Base-by-base conservation (phyloP, 2,888 invertebrate genomes). In the Sialis fuliginosa region DNA sequence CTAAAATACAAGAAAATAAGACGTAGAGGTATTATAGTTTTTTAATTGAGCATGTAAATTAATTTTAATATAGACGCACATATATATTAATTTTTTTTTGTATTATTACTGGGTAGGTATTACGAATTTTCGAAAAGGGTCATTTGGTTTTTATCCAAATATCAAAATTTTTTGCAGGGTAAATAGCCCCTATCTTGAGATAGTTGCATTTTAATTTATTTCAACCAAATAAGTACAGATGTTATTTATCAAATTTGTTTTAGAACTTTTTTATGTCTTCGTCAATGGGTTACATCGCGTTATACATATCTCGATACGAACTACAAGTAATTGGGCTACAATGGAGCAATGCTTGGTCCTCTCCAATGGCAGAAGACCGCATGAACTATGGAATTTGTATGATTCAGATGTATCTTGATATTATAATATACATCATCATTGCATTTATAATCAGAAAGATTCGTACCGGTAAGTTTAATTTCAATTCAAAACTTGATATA, bases 261-360 rank as follows among this genome's bases (percentile, higher is more conserved):
- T 64, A 85, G 83, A 79, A 85, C 55, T 62, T 90, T 0, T 79
- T 83, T 6, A 82, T 88, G 61, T 87, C 88, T 4, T 83, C 88
- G 0, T 79, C 87, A 1, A 79, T 91, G 56, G 83, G 84, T 53
- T 84, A 86, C 65, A 83, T 81, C 37, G 79, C 86, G 64, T 70
- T 78, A 48, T 80, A 79, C 61, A 69, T 86, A 7, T 75, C 83
- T 30, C 72, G 81, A 6, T 75, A 70, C 57, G 89, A 90, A 60
- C 76, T 86, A 37, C 71, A 70, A 55, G 79, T 79, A 8, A 56
- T 68, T 1, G 87, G 87, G 5, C 67, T 81, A 1, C 72, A 72
- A 44, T 83, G 86, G 77, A 53, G 58, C 1, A 63, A 71, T 39
- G 57, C 78, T 13, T 71, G 75, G 60, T 57, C 60, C 1, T 69